Evolutionary conservation across 2,888 invertebrate genomes (phyloP), one percentile per base, ranked within the genome.

Genomic region (Encarsia formosa): DNA sequence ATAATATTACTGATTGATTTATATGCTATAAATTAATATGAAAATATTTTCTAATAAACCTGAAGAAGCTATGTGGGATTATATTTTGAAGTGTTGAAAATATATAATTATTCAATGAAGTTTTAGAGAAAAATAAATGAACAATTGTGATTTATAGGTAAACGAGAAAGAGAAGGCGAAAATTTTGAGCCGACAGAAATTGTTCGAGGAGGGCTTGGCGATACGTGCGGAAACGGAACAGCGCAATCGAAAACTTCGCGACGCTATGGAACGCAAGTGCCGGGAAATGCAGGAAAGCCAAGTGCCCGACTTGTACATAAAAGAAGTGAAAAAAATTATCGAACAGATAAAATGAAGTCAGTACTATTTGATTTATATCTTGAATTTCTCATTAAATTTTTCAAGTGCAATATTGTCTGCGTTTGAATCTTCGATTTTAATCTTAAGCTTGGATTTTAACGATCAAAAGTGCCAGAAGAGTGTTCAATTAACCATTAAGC

Each of bases 81-180:
- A n/a, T n/a, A n/a, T n/a, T n/a, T n/a, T n/a, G n/a, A n/a, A n/a
- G n/a, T n/a, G n/a, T n/a, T n/a, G n/a, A n/a, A n/a, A 11, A 26
- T 5, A 26, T 8, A 5, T 11, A 26, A 26, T 26, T 5, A 11
- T 8, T 11, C 26, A 26, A 26, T 26, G 26, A 11, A 5, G 15
- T 15, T 16, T 32, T 32, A 15, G 18, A n/a, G 34, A 34, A 4
- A n/a, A 15, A 34, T 5, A 15, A 16, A 3, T 15, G 4, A 4
- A 15, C 15, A n/a, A 15, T 4, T 32, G 5, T 5, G 15, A 15
- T 24, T 37, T 20, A 43, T 61, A 76, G 65, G 76, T 87, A 41
- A 83, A 85, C 63, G 81, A 85, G 58, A 87, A 85, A 61, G 86
- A 87, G 66, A 77, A 79, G 6, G 79, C 83, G 56, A 79, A 81